Percentiles rank a stretch among this genome's conserved stretches.
Conservation (phyloP, 2,113 vertebrate genomes). For the Macquaria australasica region DNA sequence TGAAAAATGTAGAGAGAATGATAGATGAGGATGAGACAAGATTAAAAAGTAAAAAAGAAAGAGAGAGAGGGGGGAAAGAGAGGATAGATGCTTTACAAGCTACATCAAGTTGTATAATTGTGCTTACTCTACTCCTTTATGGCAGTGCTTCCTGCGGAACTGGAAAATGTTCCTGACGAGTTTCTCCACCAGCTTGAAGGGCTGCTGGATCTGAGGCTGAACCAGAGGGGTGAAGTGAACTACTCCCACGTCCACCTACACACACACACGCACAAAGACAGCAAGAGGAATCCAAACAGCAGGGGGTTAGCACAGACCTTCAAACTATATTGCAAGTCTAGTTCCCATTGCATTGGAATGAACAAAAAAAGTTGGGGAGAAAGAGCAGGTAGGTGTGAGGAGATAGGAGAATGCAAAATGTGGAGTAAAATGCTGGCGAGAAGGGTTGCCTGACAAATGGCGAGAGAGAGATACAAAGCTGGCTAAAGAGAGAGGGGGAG, state of each 20-base stretch:
- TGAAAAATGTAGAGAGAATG: conserved; percentile 56
- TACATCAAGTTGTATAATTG: conserved; percentile 5
- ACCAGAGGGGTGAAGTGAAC: conserved; percentile 93
- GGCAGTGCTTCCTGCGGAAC: conserved; percentile 94
- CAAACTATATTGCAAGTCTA: conserved; percentile 18
- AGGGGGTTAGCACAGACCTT: conserved; percentile 32
- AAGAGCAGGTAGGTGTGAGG: conserved; percentile 22
- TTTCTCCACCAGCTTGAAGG: conserved; percentile 94
- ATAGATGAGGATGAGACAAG: conserved; percentile 52
- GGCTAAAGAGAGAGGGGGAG: conserved; percentile 39
- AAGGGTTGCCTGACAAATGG: conserved; percentile 54
- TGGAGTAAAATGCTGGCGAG: conserved; percentile 20
- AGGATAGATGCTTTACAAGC: neutral
- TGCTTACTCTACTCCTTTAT: conserved; percentile 91
- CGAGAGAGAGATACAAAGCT: conserved; percentile 21
- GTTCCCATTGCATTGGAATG: conserved; percentile 10
- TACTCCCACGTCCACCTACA: conserved; percentile 94
- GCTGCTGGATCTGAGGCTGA: conserved; percentile 91
- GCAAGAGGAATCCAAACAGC: conserved; percentile 11
- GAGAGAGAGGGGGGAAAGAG: neutral
- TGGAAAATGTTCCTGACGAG: conserved; percentile 92
- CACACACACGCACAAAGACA: conserved; percentile 43
- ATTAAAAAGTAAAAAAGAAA: conserved; percentile 31
- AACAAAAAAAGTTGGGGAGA: neutral
- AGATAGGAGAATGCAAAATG: conserved; percentile 29